A percentile compares a stretch with the other conserved stretches of the same genome.
Conservation (phyloP, 92 coral and sea anemone genomes). For the Muricea muricata region DNA sequence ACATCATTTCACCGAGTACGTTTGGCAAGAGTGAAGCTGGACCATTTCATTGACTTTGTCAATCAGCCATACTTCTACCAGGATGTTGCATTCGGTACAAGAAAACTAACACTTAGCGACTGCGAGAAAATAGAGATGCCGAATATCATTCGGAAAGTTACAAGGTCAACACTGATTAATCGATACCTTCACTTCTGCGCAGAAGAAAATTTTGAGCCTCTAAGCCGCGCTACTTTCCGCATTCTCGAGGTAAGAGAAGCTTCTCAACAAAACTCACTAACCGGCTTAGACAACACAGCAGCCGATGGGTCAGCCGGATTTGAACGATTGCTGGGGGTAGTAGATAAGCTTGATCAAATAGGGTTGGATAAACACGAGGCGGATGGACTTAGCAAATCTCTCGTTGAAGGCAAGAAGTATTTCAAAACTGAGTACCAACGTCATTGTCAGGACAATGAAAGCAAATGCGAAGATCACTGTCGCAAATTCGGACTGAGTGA, state of each 20-base stretch:
- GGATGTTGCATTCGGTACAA: constrained; percentile 78
- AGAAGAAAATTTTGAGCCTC: constrained; percentile 60
- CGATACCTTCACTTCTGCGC: constrained; percentile 59
- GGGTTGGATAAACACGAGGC: not conserved
- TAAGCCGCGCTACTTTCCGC: constrained; percentile 55
- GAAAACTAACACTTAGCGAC: constrained; percentile 24
- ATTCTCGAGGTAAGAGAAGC: constrained; percentile 39
- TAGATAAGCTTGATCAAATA: not conserved
- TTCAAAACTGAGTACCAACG: not conserved
- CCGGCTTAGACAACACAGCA: constrained; percentile 24
- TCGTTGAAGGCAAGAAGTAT: constrained; percentile 38
- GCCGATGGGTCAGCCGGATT: constrained; percentile 3
- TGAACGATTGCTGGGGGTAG: not conserved
- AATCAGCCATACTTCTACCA: constrained; percentile 76
- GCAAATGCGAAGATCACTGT: not conserved
- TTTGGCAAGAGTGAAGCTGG: constrained; percentile 61
- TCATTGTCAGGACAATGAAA: not conserved
- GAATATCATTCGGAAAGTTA: constrained; percentile 50
- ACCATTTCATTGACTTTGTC: constrained; percentile 69
- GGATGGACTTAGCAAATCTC: not conserved
- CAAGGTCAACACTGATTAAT: constrained; percentile 62
- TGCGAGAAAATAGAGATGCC: constrained; percentile 53
- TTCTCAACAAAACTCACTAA: constrained; percentile 19
- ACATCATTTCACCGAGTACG: constrained; percentile 62
- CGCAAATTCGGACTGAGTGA: not conserved